These are phyloP conservation scores for Progne subis DNA, from an alignment of 2,113 vertebrate genomes.

Conservation along the genomic window DNA sequence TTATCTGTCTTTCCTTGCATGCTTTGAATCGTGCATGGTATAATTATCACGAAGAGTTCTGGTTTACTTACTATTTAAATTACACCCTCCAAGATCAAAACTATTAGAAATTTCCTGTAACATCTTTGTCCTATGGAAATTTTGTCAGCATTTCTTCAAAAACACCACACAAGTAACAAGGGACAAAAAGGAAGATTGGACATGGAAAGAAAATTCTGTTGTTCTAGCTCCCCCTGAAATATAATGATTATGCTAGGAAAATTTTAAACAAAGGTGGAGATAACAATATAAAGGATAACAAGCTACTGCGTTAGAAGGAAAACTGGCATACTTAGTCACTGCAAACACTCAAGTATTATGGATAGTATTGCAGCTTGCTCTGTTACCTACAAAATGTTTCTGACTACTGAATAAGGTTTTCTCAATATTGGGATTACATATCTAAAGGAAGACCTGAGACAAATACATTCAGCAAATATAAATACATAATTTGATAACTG, in stretches of 20 bases:
- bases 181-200: background rate
- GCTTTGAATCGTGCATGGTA: background rate
- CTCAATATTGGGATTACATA: background rate
- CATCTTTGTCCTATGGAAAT: background rate
- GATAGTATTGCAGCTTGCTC: background rate
- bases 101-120: background rate
- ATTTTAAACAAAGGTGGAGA: background rate
- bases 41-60: background rate
- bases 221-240: background rate
- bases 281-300: background rate
- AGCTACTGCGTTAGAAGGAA: background rate
- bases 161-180: rapidly evolving
- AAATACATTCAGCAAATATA: background rate
- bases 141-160: background rate
- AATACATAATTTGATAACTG: background rate
- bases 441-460: background rate
- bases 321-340: background rate
- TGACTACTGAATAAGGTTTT: background rate
- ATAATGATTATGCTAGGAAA: background rate
- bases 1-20: background rate
- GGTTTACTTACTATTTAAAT: background rate
- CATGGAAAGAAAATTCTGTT: background rate
- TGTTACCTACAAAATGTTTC: background rate
- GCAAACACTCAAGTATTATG: background rate
- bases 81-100: background rate